These are phyloP conservation scores for Salvelinus fontinalis DNA, from an alignment of 2,113 vertebrate genomes.

Conservation along the genomic window DNA sequence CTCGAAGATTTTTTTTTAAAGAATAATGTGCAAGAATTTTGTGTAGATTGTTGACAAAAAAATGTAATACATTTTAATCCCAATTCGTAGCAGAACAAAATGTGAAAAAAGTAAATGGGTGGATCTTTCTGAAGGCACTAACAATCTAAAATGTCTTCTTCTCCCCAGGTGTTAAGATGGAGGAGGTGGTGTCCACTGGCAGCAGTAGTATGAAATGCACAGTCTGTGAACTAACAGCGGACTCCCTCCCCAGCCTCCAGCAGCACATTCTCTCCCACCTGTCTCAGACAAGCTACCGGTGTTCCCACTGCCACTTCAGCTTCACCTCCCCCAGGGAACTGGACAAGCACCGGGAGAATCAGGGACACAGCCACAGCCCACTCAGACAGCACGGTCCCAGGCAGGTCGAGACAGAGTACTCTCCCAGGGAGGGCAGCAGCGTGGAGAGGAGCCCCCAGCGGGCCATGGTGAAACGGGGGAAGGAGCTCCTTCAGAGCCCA, in stretches of 20 bases:
- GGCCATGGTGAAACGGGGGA: conserved; percentile 76
- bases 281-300: conserved; percentile 99
- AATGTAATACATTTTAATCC: too few species aligned
- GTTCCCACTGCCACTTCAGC: conserved; percentile 98
- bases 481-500: conserved; percentile 80
- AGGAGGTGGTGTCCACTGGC: conserved; percentile 93
- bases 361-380: conserved; percentile 82
- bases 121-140: too few species aligned
- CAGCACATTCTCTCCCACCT: conserved; percentile 99
- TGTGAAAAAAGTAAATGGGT: too few species aligned
- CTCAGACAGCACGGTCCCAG: conserved; percentile 63
- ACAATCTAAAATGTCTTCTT: conserved; percentile 11
- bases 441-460: conserved; percentile 75
- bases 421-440: conserved; percentile 78
- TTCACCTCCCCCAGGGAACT: conserved; percentile 95
- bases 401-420: conserved; percentile 73
- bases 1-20: too few species aligned
- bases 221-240: conserved; percentile 97
- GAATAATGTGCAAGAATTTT: too few species aligned
- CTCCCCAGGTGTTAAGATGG: conserved; percentile 96
- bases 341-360: conserved; percentile 89
- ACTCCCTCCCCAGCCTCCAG: conserved; percentile 98
- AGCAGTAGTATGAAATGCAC: conserved; percentile 95
- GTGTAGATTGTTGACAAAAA: too few species aligned
- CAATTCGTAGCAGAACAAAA: too few species aligned